phyloP scores from a whole-genome alignment of 2,797 vertebrate genomes.

The Carcharodon carcharias region DNA sequence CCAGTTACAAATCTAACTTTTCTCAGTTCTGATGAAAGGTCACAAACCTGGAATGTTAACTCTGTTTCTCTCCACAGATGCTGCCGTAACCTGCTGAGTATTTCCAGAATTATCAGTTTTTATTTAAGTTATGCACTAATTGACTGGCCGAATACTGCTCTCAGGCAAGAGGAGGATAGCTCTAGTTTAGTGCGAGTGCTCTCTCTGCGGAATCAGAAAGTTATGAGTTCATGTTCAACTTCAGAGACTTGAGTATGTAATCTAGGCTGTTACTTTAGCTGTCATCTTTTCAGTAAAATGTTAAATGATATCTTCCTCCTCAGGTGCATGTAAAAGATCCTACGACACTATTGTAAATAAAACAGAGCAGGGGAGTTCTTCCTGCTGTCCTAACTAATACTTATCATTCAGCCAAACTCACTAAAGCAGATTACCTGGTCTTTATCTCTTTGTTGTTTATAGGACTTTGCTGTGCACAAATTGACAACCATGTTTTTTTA shows the following conservation, averaged over 20 bases:
- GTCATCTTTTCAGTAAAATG: background rate
- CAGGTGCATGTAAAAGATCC: background rate
- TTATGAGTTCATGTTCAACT: background rate
- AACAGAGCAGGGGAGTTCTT: background rate
- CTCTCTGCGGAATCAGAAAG: background rate
- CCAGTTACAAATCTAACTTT: too few species aligned
- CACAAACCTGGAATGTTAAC: too few species aligned
- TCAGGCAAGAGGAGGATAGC: background rate
- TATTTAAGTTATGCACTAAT: background rate
- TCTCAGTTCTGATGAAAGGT: too few species aligned
- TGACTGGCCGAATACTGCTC: background rate
- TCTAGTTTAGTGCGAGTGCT: background rate
- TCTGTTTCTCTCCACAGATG: too few species aligned
- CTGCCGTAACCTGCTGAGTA: too few species aligned
- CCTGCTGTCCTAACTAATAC: background rate
- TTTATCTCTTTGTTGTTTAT: background rate
- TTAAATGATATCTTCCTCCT: background rate
- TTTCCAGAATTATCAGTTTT: too few species aligned
- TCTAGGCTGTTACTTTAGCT: too few species aligned
- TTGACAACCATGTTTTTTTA: background rate
- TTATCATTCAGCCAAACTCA: background rate
- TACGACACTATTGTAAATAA: background rate
- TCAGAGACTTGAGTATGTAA: background rate
- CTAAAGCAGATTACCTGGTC: background rate
- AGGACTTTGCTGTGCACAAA: background rate